These are phyloP conservation scores for Equus quagga DNA, from an alignment of 2,113 vertebrate species.

Conservation along the genomic window DNA sequence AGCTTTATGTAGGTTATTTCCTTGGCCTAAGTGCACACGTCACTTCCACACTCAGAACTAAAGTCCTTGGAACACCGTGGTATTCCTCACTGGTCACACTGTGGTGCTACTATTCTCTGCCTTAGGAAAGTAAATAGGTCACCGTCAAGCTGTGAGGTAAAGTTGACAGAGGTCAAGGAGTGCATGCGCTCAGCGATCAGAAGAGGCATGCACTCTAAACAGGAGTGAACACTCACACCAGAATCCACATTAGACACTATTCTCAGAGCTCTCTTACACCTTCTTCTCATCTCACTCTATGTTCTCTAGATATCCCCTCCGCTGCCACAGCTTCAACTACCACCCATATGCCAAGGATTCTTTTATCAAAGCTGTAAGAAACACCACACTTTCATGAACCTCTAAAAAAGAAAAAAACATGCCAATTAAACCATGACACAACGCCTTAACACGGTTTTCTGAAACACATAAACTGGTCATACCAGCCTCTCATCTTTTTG, in stretches of 20 bases:
- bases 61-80: neutral
- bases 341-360: neutral
- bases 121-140: neutral
- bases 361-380: neutral
- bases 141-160: neutral
- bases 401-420: neutral
- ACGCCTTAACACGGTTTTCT: neutral
- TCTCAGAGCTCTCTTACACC: neutral
- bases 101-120: neutral
- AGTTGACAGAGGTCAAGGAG: neutral
- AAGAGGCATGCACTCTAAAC: neutral
- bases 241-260: neutral
- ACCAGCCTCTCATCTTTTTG: neutral
- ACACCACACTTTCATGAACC: neutral
- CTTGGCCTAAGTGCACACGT: neutral
- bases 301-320: neutral
- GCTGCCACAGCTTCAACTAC: neutral
- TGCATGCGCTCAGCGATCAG: neutral
- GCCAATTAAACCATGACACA: neutral
- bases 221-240: neutral
- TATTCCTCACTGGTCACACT: neutral
- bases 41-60: neutral
- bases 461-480: neutral
- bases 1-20: neutral
- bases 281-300: neutral